Conservation (phyloP, 2,888 invertebrate species). For the Aromia moschata region DNA sequence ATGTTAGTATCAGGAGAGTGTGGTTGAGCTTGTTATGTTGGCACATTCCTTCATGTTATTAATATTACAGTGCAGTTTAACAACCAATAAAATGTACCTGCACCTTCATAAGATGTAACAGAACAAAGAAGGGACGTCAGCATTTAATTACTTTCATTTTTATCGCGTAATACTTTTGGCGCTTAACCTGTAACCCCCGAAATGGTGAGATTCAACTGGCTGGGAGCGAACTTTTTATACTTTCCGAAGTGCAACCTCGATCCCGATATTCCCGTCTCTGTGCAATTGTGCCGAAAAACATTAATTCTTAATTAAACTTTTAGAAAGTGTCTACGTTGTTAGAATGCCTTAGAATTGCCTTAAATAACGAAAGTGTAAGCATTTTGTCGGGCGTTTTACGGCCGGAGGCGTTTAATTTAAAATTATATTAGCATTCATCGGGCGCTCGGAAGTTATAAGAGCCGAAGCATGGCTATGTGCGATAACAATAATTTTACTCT, state of each 20-base stretch:
- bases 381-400: slow-evolving; percentile 43
- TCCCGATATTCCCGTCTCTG: slow-evolving; percentile 10
- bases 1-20: too few species aligned
- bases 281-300: slow-evolving; percentile 37
- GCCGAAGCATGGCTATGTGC: slow-evolving; percentile 31
- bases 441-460: slow-evolving; percentile 38
- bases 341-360: slow-evolving; percentile 42
- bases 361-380: slow-evolving; percentile 46
- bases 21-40: too few species aligned
- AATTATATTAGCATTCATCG: slow-evolving; percentile 47
- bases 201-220: too few species aligned
- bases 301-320: slow-evolving; percentile 49
- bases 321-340: slow-evolving; percentile 45
- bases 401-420: slow-evolving; percentile 42
- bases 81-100: too few species aligned
- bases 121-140: too few species aligned
- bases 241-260: neutral
- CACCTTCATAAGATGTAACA: too few species aligned
- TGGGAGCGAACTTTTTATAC: too few species aligned
- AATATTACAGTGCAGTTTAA: too few species aligned
- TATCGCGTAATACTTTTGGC: too few species aligned
- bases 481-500: slow-evolving; percentile 36
- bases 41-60: too few species aligned
- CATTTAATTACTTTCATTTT: too few species aligned
- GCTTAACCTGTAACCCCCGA: too few species aligned